Percentiles rank a stretch among this genome's conserved stretches.
Conservation (phyloP, 2,797 vertebrate genomes). For the Serranus cabrilla region DNA sequence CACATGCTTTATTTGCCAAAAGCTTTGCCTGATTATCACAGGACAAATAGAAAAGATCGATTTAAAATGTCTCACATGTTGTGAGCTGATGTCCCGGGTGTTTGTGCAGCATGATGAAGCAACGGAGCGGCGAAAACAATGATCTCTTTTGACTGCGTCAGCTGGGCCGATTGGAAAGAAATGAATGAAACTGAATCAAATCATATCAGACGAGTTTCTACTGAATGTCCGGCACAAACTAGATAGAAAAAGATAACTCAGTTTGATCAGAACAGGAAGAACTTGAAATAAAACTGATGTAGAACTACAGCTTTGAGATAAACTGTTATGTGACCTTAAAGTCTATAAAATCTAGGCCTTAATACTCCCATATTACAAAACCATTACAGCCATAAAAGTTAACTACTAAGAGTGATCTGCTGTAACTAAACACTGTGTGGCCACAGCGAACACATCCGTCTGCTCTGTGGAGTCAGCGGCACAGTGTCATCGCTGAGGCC, state of each 20-base stretch:
- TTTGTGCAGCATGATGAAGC: conserved; percentile 33
- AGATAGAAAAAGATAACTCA: conserved; percentile 11
- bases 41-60: conserved; percentile 34
- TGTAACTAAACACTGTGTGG: conserved; percentile 55
- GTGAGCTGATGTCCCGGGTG: conserved; percentile 18
- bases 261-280: conserved; percentile 1
- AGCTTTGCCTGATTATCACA: conserved; percentile 35
- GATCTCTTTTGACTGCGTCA: conserved; percentile 52
- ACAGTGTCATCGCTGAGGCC: conserved; percentile 27
- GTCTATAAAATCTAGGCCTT: not conserved
- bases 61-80: conserved; percentile 59
- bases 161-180: conserved; percentile 37
- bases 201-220: conserved; percentile 25
- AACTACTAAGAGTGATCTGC: conserved; percentile 19
- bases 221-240: conserved; percentile 19
- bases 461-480: conserved; percentile 60
- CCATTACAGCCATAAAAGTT: conserved; percentile 4
- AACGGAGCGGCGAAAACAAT: conserved; percentile 45
- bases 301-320: conserved; percentile 1
- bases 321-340: not conserved
- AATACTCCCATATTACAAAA: conserved; percentile 5
- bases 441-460: conserved; percentile 45
- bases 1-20: conserved; percentile 55
- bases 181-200: conserved; percentile 49
- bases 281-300: not conserved